Conservation (phyloP, 2,797 vertebrate species). For the Paramormyrops hopkinsi region DNA sequence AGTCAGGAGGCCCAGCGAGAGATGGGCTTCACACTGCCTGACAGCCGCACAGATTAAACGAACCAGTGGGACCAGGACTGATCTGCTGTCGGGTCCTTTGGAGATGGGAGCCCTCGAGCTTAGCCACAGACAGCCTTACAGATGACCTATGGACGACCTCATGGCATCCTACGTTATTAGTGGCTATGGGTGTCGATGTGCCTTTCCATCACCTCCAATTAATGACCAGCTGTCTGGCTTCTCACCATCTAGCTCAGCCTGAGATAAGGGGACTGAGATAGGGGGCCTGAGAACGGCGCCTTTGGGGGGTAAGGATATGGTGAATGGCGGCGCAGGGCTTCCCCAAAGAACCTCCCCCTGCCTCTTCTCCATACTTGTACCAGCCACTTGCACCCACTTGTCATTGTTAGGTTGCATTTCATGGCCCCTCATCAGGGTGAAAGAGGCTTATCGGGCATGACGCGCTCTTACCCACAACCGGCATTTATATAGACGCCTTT, state of each 20-base stretch:
- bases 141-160: not conserved
- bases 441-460: not conserved
- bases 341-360: not conserved
- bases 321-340: not conserved
- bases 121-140: not conserved
- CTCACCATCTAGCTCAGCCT: not conserved
- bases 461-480: not conserved
- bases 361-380: not conserved
- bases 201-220: not conserved
- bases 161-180: not conserved
- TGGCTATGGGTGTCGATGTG: not conserved
- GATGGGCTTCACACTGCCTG: constrained; percentile 25
- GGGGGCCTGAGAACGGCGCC: not conserved
- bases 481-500: not conserved
- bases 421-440: not conserved
- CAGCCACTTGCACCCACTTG: not conserved
- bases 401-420: not conserved
- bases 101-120: constrained; percentile 28
- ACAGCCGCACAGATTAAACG: constrained; percentile 26
- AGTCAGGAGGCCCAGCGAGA: not conserved
- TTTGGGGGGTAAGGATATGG: not conserved
- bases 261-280: not conserved
- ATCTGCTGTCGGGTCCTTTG: constrained; percentile 2
- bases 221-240: not conserved
- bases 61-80: constrained; percentile 30